Base-by-base conservation (phyloP, 2,113 vertebrate genomes). In the Antigone vipio region DNA sequence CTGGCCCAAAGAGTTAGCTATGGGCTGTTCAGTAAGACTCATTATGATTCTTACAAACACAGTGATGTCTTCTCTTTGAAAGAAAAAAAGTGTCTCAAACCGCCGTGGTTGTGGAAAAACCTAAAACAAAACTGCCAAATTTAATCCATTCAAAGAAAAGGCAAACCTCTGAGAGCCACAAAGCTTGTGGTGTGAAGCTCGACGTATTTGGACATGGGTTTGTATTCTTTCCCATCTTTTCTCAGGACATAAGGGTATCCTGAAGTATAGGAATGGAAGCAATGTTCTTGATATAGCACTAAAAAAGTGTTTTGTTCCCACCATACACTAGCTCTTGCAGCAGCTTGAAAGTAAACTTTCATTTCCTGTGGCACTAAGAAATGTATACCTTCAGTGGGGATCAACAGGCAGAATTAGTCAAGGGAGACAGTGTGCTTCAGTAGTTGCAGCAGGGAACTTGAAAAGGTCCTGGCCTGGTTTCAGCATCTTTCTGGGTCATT, bases 391-490 rank as follows among this genome's bases (percentile, higher is more conserved):
- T 87, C 50, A 79, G 45, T 59, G 60, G 21, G 35, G 38, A 95
- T 60, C 66, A 92, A 79, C 82, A 76, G 59, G 38, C 38, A 87
- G 62, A 89, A 63, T 93, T 80, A 87, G 85, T 89, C 88, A 85
- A 79, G 53, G 68, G 68, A 96, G 74, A 88, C 82, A 40, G 9
- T 38, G 84, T 84, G 56, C 62, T 91, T 90, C 77, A 92, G 55
- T 45, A 77, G 53, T 78, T 84, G 81, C 76, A 96, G 52, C 72
- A 91, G 76, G 81, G 76, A 95, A 75, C 66, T 71, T 62, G 34
- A 59, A 94, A 91, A 94, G 74, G 72, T 93, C 78, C 40, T 73
- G 66, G 87, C 35, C 91, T 85, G 50, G 50, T 87, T 93, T 94
- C 89, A 94, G 49, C 52, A 42, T 90, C 74, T 94, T 88, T 90